Base-by-base conservation (phyloP, 2,797 vertebrate species). In the Xyrichtys novacula region DNA sequence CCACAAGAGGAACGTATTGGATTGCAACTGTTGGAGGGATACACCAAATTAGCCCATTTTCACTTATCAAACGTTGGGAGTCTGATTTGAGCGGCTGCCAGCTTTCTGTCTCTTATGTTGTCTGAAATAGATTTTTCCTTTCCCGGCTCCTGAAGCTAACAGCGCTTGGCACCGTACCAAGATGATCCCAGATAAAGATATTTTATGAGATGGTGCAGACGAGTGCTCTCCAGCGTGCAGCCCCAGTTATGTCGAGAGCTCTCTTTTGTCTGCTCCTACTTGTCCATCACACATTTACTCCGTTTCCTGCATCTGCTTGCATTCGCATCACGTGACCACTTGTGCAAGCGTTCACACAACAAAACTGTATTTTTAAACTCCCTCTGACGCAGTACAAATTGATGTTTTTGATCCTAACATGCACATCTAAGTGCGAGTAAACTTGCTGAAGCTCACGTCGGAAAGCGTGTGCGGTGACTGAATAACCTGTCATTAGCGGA, bases 131-230 rank as follows among this genome's bases (percentile, higher is more conserved):
- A 86, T 88, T 74, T 74, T 59, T 59, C 47, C 71, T 63, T 71
- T 79, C 71, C 61, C 52, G 60, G 83, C 78, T 88, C 84, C 85
- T 77, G 85, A 84, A 90, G 90, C 88, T 88, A 88, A 85, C 81
- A 46, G 63, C 20, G 50, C 74, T 88, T 89, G 88, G 90, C 89
- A 84, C 67, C 19, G 17, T 39, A 83, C 90, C 85, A 90, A 86
- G 80, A 79, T 78, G 84, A 88, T 91, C 78, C 76, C 83, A 85
- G 82, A 92, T 90, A 79, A 87, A 90, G 84, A 91, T 87, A 83
- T 91, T 91, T 90, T 74, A 82, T 76, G 74, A 87, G 82, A 75
- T 74, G 66, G 76, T 81, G 83, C 85, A 88, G 87, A 83, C 83
- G 76, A 83, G 65, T 52, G 48, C 74, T 91, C 89, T 91, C 88